A percentile compares a stretch with the other conserved stretches of the same genome.
These are phyloP conservation scores for Tapirus indicus DNA, from an alignment of 2,797 vertebrate species.

Conservation along the genomic window DNA sequence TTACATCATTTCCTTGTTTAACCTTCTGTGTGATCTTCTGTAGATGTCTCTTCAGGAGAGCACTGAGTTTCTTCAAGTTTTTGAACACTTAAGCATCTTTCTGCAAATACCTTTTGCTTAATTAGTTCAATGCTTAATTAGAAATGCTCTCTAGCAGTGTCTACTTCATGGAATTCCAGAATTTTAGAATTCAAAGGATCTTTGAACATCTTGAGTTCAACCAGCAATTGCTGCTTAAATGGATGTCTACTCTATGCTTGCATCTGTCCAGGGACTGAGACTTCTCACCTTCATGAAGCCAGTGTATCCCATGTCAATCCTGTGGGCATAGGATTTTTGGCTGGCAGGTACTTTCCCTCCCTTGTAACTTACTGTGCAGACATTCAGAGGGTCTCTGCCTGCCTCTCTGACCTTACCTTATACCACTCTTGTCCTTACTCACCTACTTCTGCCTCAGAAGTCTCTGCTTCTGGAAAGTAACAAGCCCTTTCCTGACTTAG, in stretches of 20 bases:
- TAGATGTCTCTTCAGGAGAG: constrained; percentile 5
- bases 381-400: not conserved
- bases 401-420: not conserved
- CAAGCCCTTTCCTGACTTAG: not conserved
- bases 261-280: not conserved
- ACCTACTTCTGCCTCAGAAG: not conserved
- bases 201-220: not conserved
- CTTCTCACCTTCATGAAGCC: not conserved
- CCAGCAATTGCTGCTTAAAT: not conserved
- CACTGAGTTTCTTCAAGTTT: not conserved
- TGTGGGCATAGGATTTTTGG: not conserved
- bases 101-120: not conserved
- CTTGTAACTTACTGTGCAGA: not conserved
- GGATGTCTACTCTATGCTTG: not conserved
- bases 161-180: not conserved
- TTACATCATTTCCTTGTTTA: not conserved
- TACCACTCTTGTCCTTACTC: not conserved
- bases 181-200: not conserved
- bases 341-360: not conserved
- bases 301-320: not conserved
- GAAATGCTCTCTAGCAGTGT: not conserved
- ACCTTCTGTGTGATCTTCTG: not conserved
- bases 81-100: not conserved
- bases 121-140: not conserved
- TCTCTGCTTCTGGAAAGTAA: not conserved